Evolutionary conservation across 2,888 invertebrate genomes (phyloP).

Genomic region (Ganaspis brasiliensis): DNA sequence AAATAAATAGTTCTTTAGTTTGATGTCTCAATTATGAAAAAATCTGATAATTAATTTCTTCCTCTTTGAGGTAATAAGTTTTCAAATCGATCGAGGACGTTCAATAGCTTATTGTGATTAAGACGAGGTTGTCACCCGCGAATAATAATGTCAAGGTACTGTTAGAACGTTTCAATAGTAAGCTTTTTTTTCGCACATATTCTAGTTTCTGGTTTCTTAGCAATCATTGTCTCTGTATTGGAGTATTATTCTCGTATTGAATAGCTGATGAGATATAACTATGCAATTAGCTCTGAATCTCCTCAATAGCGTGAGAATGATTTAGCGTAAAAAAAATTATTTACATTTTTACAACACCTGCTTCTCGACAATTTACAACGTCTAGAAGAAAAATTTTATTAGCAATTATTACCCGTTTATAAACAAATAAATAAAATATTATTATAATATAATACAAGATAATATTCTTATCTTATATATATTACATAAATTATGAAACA

Average conservation of each 20-base stretch:
- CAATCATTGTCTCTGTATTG: constrained; percentile 42
- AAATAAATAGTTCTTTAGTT: no score
- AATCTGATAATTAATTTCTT: not conserved
- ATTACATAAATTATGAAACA: no score
- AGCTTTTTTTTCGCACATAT: constrained; percentile 55
- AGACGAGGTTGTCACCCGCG: constrained; percentile 37
- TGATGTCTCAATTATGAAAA: no score
- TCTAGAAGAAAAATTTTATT: constrained; percentile 6
- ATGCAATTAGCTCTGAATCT: constrained; percentile 25
- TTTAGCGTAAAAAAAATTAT: constrained; percentile 20
- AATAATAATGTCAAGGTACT: constrained; percentile 68
- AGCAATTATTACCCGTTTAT: no score
- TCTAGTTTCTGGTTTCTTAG: constrained; percentile 48
- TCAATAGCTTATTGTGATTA: constrained; percentile 17
- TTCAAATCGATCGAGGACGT: constrained; percentile 3
- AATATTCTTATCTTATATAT: no score
- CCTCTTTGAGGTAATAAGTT: not conserved
- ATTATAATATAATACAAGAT: no score
- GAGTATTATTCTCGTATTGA: constrained; percentile 10
- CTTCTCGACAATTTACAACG: not conserved
- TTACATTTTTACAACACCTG: constrained; percentile 1
- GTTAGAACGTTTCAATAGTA: constrained; percentile 55
- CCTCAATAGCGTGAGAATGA: constrained; percentile 36
- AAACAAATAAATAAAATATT: no score
- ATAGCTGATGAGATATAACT: constrained; percentile 38